A percentile compares a stretch with the other conserved stretches of the same genome.
Evolutionary conservation across 2,888 invertebrate genomes (phyloP).

Genomic region (Clostera curtula): DNA sequence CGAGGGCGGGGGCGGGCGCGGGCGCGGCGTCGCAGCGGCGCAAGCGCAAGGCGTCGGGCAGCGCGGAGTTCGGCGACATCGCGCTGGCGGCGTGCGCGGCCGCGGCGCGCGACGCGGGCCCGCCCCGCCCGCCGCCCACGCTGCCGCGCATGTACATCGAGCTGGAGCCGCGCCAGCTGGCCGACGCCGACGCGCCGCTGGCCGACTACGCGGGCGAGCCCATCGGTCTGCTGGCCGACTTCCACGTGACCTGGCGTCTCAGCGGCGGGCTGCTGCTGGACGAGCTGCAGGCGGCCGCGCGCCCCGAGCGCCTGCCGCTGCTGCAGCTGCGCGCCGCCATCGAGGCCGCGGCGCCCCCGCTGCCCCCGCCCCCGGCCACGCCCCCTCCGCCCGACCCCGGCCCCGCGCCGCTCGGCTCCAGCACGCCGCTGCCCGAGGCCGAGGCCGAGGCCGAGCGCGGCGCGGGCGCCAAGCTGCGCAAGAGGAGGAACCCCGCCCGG

Average conservation of each 20-base stretch:
- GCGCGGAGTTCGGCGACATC: slow-evolving; percentile 19
- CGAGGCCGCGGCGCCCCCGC: slow-evolving; percentile 34
- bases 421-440: slow-evolving; percentile 11
- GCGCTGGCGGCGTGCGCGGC: slow-evolving; percentile 19
- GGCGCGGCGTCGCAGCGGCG: slow-evolving; percentile 5
- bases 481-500: slow-evolving; percentile 25
- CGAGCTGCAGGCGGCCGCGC: slow-evolving; percentile 32
- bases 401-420: slow-evolving; percentile 6
- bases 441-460: slow-evolving; percentile 9
- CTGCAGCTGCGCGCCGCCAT: slow-evolving; percentile 52
- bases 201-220: slow-evolving; percentile 45
- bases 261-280: slow-evolving; percentile 50
- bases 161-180: slow-evolving; percentile 52
- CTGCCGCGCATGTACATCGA: slow-evolving; percentile 56
- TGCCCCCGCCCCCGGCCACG: slow-evolving; percentile 14
- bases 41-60: slow-evolving; percentile 8
- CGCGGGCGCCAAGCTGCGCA: slow-evolving; percentile 15
- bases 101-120: slow-evolving; percentile 22
- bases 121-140: slow-evolving; percentile 49
- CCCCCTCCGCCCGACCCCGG: slow-evolving; percentile 11
- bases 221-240: slow-evolving; percentile 54
- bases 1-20: slow-evolving; percentile 6
- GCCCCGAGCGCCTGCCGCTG: slow-evolving; percentile 27
- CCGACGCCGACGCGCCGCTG: slow-evolving; percentile 38
- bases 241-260: slow-evolving; percentile 46